Base-by-base conservation (phyloP, 2,797 vertebrate genomes). In the Anguilla megastoma region DNA sequence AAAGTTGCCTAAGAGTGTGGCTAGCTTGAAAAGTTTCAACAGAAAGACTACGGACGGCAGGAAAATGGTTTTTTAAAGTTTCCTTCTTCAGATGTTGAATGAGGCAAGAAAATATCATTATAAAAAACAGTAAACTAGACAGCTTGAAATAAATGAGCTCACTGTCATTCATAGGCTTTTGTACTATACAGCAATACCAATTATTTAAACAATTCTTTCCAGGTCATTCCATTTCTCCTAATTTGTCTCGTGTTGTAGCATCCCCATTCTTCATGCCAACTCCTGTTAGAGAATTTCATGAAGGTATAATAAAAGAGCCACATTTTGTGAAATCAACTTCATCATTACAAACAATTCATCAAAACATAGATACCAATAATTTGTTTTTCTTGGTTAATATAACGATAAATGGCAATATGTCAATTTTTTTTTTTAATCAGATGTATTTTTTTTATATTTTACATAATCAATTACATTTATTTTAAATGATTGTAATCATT, bases 1-100 rank as follows among this genome's bases (percentile, higher is more conserved):
- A 3, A 82, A 50, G 45, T 82, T 82, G 45, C 79, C 24, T 18
- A 82, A 82, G 79, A 24, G 45, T 82, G 79, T 50, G 79, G 79
- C 21, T 50, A 80, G 41, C 33, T 36, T 80, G 18, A 82, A 82
- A 36, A 50, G 12, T 82, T 82, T 82, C 79, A 82, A 50, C 79
- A 82, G 79, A 45, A 79, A 82, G 79, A n/a, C 0, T 21, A 45
- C 0, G 30, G 18, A 82, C 24, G 48, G 79, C 3, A 48, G 41
- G 6, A 50, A 80, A 10, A 82, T 18, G 6, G 24, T 82, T 82
- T 82, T 82, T 80, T n/a, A 21, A 45, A 82, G 45, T 82, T 82
- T 50, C 36, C 79, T 9, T 82, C 1, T 50, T 50, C 50, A 45
- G 79, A 41, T 45, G 71, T 14, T 16, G 8, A 76, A 76, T 36